Percentiles rank a stretch among this genome's conserved stretches.
Conservation (phyloP, 2,113 vertebrate species). For the Microtus montanus region DNA sequence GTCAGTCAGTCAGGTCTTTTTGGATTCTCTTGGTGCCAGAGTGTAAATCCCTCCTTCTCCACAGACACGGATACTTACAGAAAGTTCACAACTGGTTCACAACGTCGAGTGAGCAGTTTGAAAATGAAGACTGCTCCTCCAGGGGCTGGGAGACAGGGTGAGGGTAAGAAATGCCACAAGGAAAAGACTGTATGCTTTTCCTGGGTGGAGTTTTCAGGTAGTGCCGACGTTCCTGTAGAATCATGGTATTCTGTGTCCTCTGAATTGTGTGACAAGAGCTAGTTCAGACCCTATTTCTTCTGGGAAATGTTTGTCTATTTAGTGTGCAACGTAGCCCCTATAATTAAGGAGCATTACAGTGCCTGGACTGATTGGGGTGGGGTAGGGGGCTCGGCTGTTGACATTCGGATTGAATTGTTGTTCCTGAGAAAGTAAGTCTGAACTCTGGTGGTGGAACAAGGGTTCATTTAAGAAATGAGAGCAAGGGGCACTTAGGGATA, state of each 20-base stretch:
- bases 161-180: neutral
- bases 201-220: neutral
- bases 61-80: neutral
- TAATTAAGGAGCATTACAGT: neutral
- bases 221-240: neutral
- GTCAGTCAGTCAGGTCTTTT: neutral
- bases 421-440: constrained; percentile 53
- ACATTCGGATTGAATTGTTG: constrained; percentile 58
- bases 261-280: neutral
- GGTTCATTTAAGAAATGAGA: constrained; percentile 62
- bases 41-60: neutral
- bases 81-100: neutral
- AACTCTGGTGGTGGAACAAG: constrained; percentile 58
- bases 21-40: neutral
- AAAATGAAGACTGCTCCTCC: neutral
- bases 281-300: neutral
- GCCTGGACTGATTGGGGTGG: neutral
- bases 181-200: neutral
- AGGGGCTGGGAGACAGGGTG: neutral
- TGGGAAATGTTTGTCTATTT: neutral
- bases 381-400: constrained; percentile 6
- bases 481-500: constrained; percentile 69
- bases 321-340: neutral
- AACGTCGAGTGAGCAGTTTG: neutral
- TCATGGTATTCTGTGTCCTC: neutral